These are phyloP conservation scores for Phanerotoma sp. DNA, from an alignment of 2,888 invertebrate genomes.

Conservation along the genomic window DNA sequence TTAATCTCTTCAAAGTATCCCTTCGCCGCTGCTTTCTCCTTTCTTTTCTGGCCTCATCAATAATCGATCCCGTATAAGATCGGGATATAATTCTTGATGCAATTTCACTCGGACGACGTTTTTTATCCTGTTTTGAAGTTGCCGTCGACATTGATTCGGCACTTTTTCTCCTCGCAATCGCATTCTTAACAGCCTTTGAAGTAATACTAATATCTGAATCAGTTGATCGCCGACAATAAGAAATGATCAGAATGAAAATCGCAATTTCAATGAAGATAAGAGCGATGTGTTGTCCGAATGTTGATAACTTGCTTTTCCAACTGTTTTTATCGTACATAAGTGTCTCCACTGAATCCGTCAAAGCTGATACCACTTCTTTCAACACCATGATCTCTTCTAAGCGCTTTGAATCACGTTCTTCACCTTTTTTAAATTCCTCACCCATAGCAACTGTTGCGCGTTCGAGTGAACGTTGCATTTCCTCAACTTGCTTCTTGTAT, in stretches of 20 bases:
- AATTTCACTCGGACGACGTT: slow-evolving; percentile 72
- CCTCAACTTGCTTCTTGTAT: slow-evolving; percentile 96
- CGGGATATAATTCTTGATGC: slow-evolving; percentile 59
- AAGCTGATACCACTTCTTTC: slow-evolving; percentile 66
- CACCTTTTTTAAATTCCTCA: slow-evolving; percentile 70
- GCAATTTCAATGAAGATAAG: slow-evolving; percentile 60
- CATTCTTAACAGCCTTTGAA: slow-evolving; percentile 42
- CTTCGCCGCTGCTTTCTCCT: slow-evolving; percentile 59
- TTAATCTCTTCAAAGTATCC: slow-evolving; percentile 33
- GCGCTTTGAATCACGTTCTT: slow-evolving; percentile 76
- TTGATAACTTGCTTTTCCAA: slow-evolving; percentile 65
- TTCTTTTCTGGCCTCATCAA: slow-evolving; percentile 57
- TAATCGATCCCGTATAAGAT: slow-evolving; percentile 64
- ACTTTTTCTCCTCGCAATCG: slow-evolving; percentile 34
- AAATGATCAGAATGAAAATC: slow-evolving; percentile 60
- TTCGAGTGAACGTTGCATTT: slow-evolving; percentile 83
- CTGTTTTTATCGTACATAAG: slow-evolving; percentile 67
- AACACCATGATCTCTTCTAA: slow-evolving; percentile 74
- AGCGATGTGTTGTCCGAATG: slow-evolving; percentile 60
- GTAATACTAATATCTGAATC: slow-evolving; percentile 51
- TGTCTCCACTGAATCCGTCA: slow-evolving; percentile 64
- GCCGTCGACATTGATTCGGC: slow-evolving; percentile 30
- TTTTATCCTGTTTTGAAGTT: slow-evolving; percentile 57
- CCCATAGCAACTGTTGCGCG: slow-evolving; percentile 73
- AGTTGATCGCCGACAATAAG: slow-evolving; percentile 57